Base-by-base conservation (phyloP, 2,113 vertebrate genomes). In the Sisor rabdophorus region DNA sequence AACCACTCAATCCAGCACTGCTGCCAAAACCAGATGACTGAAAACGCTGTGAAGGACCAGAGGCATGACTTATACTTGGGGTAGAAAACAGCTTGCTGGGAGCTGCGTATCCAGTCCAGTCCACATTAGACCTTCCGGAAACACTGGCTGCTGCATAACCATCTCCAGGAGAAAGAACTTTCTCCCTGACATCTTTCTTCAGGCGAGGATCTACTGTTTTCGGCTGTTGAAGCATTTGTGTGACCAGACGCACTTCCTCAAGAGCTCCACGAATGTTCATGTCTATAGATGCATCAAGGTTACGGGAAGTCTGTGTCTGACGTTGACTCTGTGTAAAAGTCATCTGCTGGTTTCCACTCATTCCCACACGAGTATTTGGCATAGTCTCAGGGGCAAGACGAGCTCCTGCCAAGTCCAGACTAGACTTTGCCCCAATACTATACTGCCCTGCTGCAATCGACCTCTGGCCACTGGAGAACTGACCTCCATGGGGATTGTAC, bases 401-500 rank as follows among this genome's bases (percentile, higher is more conserved):
- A 24, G 91, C 81, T 59, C 85, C 74, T 32, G 84, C 89, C 70
- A 85, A 79, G 82, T 95, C 93, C 74, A 90, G 82, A 67, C 88
- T 89, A n/a, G 84, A 87, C 78, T 90, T 83, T 77, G 89, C 69
- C 47, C 52, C 90, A 81, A 88, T 44, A 76, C 87, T 89, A 50
- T 89, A 75, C 75, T 90, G 90, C 47, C 84, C 89, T 72, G 88
- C 86, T 78, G 88, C 89, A 81, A 87, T 77, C 1, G 93, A 88
- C 83, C 90, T 91, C 82, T 87, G 94, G 24, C 71, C 79, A 19
- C 89, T 89, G 81, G 91, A 86, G 60, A 92, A 90, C 76, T 86
- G 87, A 85, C 90, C 94, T 85, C 90, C 92, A 90, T 93, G 92
- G 44, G 93, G 93, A 89, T 93, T 93, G 81, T 94, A 97, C 80